Evolutionary conservation across 2,797 vertebrate species (phyloP).

Genomic region (Nannoperca obscura): DNA sequence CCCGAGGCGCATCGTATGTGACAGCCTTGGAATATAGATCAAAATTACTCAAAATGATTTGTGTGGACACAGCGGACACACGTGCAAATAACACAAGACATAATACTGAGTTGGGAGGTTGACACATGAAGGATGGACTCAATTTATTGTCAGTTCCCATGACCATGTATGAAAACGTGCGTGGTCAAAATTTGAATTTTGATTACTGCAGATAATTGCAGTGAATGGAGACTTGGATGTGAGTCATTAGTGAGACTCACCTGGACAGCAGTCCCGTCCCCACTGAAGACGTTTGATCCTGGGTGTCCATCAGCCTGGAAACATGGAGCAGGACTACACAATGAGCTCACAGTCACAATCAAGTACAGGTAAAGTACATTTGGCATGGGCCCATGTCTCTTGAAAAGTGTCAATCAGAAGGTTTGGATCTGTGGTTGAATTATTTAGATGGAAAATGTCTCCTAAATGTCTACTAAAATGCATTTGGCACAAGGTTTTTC

Average conservation of each 20-base stretch:
- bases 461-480: too few species aligned
- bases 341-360: neutral
- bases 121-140: neutral
- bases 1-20: constrained; percentile 76
- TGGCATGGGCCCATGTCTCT: neutral
- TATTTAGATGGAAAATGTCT: neutral
- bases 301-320: constrained; percentile 46
- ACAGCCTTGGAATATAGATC: constrained; percentile 74
- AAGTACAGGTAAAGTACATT: too few species aligned
- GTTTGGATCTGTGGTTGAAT: neutral
- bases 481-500: too few species aligned
- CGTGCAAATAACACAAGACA: neutral
- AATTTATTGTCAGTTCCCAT: neutral
- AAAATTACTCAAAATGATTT: too few species aligned
- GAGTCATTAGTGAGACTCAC: constrained; percentile 68
- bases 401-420: too few species aligned
- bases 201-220: too few species aligned
- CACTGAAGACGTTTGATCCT: constrained; percentile 50
- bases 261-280: constrained; percentile 81
- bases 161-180: neutral
- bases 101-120: neutral
- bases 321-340: neutral
- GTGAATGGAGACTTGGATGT: neutral
- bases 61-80: too few species aligned
- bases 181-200: too few species aligned